phyloP scores from a whole-genome alignment of 2,888 invertebrate genomes.

The Limnephilus marmoratus region DNA sequence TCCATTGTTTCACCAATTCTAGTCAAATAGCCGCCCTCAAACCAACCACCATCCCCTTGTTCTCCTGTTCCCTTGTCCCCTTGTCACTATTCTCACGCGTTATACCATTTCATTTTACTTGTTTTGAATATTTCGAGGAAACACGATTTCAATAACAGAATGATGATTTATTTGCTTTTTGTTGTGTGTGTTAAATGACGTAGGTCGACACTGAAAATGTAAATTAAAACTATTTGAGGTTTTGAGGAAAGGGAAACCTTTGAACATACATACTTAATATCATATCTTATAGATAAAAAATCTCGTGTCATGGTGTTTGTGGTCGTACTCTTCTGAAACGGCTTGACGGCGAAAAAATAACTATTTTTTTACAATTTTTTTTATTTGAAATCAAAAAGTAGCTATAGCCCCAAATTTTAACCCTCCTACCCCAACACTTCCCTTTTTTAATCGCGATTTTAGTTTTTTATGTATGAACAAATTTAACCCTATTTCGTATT shows the following conservation, averaged over 20 bases:
- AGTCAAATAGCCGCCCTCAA: constrained; percentile 40
- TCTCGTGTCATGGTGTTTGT: too few relatives aligned
- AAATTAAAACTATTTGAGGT: neutral
- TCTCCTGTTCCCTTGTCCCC: neutral
- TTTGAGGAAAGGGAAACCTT: neutral
- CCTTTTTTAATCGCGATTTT: too few relatives aligned
- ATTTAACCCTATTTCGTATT: too few relatives aligned
- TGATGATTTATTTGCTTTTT: neutral
- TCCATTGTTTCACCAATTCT: constrained; percentile 43
- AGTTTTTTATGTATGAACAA: too few relatives aligned
- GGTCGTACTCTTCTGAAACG: too few relatives aligned
- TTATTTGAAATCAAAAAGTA: too few relatives aligned
- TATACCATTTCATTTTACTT: neutral
- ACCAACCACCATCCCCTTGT: constrained; percentile 22
- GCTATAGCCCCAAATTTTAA: too few relatives aligned
- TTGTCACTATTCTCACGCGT: neutral
- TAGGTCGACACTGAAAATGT: neutral
- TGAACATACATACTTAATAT: neutral
- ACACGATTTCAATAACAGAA: neutral
- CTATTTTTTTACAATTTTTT: too few relatives aligned
- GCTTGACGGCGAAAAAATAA: too few relatives aligned
- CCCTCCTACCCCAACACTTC: too few relatives aligned
- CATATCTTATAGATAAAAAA: too few relatives aligned
- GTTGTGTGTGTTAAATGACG: neutral
- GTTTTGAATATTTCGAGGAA: neutral